phyloP scores from a whole-genome alignment of 2,113 vertebrate genomes.

The Tretioscincus oriximinensis region DNA sequence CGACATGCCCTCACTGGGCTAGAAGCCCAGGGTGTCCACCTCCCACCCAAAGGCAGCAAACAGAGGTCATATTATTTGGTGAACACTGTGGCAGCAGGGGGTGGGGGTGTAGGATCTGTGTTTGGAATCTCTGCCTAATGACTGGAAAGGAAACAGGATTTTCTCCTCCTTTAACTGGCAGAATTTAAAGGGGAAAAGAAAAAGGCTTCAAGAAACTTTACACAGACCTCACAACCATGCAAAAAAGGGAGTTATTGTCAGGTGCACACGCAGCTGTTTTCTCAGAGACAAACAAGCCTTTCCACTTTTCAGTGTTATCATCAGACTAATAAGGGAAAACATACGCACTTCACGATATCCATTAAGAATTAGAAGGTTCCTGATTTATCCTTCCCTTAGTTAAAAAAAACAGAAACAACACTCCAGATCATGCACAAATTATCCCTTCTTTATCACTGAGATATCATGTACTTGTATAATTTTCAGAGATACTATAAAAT shows the following conservation, averaged over 20 bases:
- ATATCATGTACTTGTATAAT: neutral
- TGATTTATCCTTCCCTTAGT: neutral
- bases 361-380: neutral
- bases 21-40: constrained; percentile 22
- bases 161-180: neutral
- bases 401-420: neutral
- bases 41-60: constrained; percentile 27
- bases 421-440: neutral
- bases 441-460: neutral
- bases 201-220: neutral
- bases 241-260: neutral
- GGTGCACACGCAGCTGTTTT: neutral
- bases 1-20: constrained; percentile 12
- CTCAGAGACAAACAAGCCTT: neutral
- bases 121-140: constrained; percentile 10
- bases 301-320: neutral
- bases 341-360: neutral
- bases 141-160: neutral
- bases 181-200: neutral
- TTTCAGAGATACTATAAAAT: neutral
- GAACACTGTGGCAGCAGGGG: neutral
- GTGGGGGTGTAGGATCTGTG: neutral
- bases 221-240: neutral
- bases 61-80: constrained; percentile 24
- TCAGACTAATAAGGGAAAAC: neutral